phyloP scores from a whole-genome alignment of 2,797 vertebrate species.

The Buceros bicornis region DNA sequence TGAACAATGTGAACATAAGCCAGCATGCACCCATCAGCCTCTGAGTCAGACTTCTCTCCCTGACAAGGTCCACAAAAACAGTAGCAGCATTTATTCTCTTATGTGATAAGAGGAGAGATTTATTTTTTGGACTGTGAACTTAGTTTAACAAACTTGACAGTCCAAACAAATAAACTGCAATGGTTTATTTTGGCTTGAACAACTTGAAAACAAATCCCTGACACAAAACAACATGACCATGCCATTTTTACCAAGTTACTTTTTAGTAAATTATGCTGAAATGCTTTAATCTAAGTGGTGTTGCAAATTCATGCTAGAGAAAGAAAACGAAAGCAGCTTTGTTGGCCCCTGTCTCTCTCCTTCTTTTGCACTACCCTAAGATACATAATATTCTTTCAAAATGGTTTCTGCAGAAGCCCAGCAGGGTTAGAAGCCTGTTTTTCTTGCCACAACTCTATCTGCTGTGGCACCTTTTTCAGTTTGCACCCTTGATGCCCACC shows the following conservation, averaged over 20 bases:
- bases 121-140: neutral
- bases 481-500: neutral
- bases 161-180: neutral
- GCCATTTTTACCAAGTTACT: neutral
- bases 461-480: neutral
- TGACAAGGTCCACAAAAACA: neutral
- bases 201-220: neutral
- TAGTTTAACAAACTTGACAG: neutral
- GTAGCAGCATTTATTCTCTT: neutral
- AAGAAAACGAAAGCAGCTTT: neutral
- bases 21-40: neutral
- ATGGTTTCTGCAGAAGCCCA: neutral
- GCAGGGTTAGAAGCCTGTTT: neutral
- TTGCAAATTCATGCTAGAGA: neutral
- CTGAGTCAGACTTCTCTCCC: neutral
- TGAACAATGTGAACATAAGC: neutral
- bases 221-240: neutral
- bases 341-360: neutral
- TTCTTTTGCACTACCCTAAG: neutral
- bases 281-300: neutral
- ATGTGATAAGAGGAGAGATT: neutral
- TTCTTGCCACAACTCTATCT: neutral
- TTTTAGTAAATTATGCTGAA: neutral
- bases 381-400: neutral
- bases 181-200: neutral